Evolutionary conservation across 2,113 vertebrate species (phyloP), one percentile per base, ranked within the genome.

Genomic region (Scopus umbretta): DNA sequence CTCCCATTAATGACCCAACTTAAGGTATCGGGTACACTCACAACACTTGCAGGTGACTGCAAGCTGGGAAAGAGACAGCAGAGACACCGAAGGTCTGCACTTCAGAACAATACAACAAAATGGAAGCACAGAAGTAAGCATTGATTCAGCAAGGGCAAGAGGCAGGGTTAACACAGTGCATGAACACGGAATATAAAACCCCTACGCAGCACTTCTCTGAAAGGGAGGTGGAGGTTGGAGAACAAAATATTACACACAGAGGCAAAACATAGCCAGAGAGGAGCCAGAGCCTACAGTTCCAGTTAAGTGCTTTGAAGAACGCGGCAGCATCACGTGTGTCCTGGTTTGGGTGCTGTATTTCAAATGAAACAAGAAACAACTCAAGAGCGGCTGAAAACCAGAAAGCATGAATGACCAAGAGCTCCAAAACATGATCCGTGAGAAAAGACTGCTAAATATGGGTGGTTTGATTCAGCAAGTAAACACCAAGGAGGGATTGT

Each of bases 131-230:
- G 16, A 45, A n/a, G 8, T 12, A 9, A 68, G 5, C 6, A 52
- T 4, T 8, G n/a, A 43, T 6, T 81, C 25, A 40, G 4, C 11
- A 65, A 36, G 21, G 32, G 40, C 14, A 45, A 68, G 81, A 61
- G 7, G 25, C 22, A 29, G 53, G 18, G 65, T 21, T 47, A 16
- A 62, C 42, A 30, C 45, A 29, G 0, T 2, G 3, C 29, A 42
- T 0, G 0, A 26, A 17, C 8, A 32, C 17, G 18, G 42, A 42
- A 17, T 10, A 59, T 25, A 47, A 52, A 34, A 5, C 7, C 30
- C 21, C 23, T 20, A 13, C 1, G 1, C 0, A 34, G 40, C 13
- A 38, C 40, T 45, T 38, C 26, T 34, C 50, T 34, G n/a, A 38
- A n/a, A 73, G 32, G 26, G 4, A 30, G 11, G 13, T 2, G 2